Percentiles rank a stretch among this genome's conserved stretches.
phyloP scores from a whole-genome alignment of 2,113 vertebrate genomes.

The Microcebus murinus region DNA sequence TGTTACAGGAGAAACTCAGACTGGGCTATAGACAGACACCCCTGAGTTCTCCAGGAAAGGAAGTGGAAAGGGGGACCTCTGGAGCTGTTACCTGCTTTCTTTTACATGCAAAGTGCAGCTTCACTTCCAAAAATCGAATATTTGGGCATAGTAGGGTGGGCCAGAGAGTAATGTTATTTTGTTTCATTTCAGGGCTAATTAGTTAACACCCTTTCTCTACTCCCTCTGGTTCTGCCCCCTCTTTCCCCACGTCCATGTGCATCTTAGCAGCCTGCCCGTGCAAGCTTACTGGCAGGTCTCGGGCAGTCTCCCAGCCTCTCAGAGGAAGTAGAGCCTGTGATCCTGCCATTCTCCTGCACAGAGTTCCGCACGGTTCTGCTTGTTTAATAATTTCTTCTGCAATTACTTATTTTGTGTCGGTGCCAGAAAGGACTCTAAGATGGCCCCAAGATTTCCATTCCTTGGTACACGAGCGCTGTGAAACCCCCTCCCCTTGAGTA shows the following conservation, averaged over 20 bases:
- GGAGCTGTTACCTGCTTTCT: not conserved
- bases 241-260: not conserved
- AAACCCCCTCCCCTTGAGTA: not conserved
- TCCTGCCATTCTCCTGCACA: not conserved
- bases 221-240: not conserved
- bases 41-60: not conserved
- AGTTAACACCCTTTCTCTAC: not conserved
- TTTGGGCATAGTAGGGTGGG: no score
- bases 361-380: not conserved
- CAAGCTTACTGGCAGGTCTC: not conserved
- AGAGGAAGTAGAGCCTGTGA: not conserved
- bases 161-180: not conserved
- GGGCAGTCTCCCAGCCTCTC: not conserved
- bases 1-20: not conserved
- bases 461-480: rapidly evolving
- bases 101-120: not conserved
- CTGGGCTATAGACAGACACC: not conserved
- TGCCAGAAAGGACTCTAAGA: not conserved
- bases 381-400: not conserved
- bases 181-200: not conserved
- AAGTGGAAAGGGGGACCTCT: not conserved
- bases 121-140: not conserved
- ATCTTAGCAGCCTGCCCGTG: not conserved
- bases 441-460: not conserved
- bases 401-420: not conserved